Evolutionary conservation across 2,797 vertebrate genomes (phyloP).

Genomic region (Poeciliopsis gracilis): DNA sequence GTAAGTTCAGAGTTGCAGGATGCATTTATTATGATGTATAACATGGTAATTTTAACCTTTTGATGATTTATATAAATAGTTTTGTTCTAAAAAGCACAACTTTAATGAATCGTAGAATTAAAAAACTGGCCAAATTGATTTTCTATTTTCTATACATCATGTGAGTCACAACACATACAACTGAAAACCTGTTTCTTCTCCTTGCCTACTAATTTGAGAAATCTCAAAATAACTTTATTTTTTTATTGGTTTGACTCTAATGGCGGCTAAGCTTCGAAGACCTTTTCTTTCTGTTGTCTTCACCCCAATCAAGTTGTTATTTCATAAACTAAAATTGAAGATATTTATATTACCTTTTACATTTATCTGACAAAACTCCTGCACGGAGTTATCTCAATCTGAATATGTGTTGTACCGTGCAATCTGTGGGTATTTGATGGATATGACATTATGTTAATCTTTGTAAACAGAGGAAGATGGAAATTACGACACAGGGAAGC

Average conservation of each 20-base stretch:
- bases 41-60: neutral
- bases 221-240: too few species aligned
- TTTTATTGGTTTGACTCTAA: neutral
- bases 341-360: neutral
- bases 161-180: neutral
- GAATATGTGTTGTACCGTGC: neutral
- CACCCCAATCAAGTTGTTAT: neutral
- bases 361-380: neutral
- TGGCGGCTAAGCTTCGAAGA: neutral
- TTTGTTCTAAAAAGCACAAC: neutral
- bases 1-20: slow-evolving; percentile 34
- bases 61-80: neutral
- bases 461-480: slow-evolving; percentile 51
- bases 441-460: slow-evolving; percentile 3
- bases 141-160: neutral
- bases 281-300: neutral
- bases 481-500: neutral
- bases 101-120: neutral
- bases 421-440: neutral
- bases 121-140: neutral
- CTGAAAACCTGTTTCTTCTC: neutral
- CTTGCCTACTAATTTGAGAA: too few species aligned
- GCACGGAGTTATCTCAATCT: neutral
- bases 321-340: neutral
- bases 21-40: neutral